A percentile compares a stretch with the other conserved stretches of the same genome.
These are phyloP conservation scores for Branchinecta sandiegonensis DNA, from an alignment of 2,888 invertebrate species.

Conservation along the genomic window DNA sequence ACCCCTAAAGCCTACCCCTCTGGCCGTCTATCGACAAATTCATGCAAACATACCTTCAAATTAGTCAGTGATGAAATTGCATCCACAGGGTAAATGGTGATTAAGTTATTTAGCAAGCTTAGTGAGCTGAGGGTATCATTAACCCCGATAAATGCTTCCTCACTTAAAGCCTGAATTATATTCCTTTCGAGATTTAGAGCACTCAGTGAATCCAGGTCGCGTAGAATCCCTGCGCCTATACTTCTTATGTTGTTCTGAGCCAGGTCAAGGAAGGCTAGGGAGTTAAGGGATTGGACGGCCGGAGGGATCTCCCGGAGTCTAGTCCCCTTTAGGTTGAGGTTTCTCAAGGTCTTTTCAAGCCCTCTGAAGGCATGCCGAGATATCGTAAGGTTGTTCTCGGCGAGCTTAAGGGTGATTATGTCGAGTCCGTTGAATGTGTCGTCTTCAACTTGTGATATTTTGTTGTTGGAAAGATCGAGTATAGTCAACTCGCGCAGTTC, in stretches of 20 bases:
- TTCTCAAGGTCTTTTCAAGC: conserved; percentile 63
- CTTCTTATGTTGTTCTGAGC: conserved; percentile 75
- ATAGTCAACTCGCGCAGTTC: conserved; percentile 54
- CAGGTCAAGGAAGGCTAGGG: conserved; percentile 71
- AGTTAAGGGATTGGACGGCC: conserved; percentile 57
- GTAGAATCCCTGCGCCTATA: conserved; percentile 26
- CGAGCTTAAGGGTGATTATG: conserved; percentile 63
- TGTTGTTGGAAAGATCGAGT: conserved; percentile 69
- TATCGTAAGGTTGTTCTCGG: conserved; percentile 70
- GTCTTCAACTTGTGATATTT: conserved; percentile 53
- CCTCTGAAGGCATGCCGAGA: conserved; percentile 56
- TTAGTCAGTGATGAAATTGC: conserved; percentile 63
- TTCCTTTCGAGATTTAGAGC: conserved; percentile 78
- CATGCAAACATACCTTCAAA: conserved; percentile 43
- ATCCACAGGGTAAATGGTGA: conserved; percentile 68
- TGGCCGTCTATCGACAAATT: no score
- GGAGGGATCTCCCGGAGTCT: conserved; percentile 62
- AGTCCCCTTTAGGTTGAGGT: conserved; percentile 75
- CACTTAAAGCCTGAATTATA: conserved; percentile 58
- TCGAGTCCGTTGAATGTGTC: conserved; percentile 56
- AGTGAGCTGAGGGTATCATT: conserved; percentile 68
- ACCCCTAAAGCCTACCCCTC: no score
- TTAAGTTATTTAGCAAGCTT: conserved; percentile 71
- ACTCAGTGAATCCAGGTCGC: conserved; percentile 59
- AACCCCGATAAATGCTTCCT: conserved; percentile 62